Conservation (phyloP, 1,140 invertebrate genomes). For the Cotesia glomerata region DNA sequence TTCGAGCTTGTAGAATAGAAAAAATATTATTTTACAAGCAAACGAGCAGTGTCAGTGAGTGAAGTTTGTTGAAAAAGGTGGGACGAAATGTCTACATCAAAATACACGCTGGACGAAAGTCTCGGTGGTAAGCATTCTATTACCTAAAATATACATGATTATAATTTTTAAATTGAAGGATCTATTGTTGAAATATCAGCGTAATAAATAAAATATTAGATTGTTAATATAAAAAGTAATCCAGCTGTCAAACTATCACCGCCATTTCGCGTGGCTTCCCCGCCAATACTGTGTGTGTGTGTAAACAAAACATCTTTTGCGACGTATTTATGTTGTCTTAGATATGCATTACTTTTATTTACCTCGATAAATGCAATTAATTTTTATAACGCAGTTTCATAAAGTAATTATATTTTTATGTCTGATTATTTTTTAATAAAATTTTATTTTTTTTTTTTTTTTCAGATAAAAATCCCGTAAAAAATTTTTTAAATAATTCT, state of each 20-base stretch:
- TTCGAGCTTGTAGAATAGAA: too few species aligned
- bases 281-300: constrained; percentile 23
- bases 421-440: too few species aligned
- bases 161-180: neutral
- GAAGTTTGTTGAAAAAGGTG: neutral
- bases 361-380: neutral
- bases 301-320: constrained; percentile 38
- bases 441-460: too few species aligned
- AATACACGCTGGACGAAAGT: constrained; percentile 56
- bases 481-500: too few species aligned
- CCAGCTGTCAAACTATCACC: constrained; percentile 45
- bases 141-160: neutral
- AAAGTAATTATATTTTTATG: too few species aligned
- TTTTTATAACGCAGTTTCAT: neutral
- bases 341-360: too few species aligned
- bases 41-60: neutral
- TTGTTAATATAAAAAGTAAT: neutral
- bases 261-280: constrained; percentile 48
- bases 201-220: too few species aligned
- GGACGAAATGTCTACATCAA: constrained; percentile 52
- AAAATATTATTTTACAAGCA: neutral
- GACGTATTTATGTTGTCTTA: constrained; percentile 33
- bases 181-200: too few species aligned
- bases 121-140: constrained; percentile 56
- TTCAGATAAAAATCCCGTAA: too few species aligned